Evolutionary conservation across 2,113 vertebrate species (phyloP).

Genomic region (Bufo gargarizans): DNA sequence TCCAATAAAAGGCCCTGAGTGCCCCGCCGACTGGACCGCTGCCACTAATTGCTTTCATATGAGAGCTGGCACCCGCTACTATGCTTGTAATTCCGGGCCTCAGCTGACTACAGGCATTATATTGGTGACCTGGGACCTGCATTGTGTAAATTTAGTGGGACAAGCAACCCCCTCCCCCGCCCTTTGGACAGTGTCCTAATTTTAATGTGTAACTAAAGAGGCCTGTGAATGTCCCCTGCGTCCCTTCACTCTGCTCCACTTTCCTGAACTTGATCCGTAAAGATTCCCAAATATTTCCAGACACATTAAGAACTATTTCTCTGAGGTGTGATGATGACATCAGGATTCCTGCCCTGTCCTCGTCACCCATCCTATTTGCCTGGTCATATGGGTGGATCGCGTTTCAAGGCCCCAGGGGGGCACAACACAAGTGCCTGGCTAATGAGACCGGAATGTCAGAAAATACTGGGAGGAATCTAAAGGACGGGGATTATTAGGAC

Average conservation of each 20-base stretch:
- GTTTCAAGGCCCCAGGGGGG: not conserved
- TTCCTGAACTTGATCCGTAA: not conserved
- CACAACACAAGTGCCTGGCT: not conserved
- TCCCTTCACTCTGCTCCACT: not conserved
- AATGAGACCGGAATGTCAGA: not conserved
- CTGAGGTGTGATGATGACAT: not conserved
- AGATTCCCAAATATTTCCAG: conserved; percentile 2
- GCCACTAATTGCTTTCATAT: conserved; percentile 51
- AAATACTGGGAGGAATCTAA: not conserved
- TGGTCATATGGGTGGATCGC: not conserved
- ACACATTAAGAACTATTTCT: not conserved
- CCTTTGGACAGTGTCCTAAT: not conserved
- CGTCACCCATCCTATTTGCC: not conserved
- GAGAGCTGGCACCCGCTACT: not conserved
- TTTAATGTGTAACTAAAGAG: conserved; percentile 38
- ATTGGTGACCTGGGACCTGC: not conserved
- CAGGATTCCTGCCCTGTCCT: not conserved
- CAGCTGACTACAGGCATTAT: not conserved
- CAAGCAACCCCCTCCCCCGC: not conserved
- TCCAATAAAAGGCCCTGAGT: not conserved
- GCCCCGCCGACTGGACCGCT: not conserved
- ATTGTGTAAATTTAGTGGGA: conserved; percentile 34
- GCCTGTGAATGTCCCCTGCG: not conserved
- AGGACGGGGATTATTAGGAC: no score
- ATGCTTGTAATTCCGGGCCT: not conserved